Evolutionary conservation across 92 coral and sea anemone species (phyloP), one percentile per base, ranked within the genome.

Genomic region (Zoanthus solanderi): DNA sequence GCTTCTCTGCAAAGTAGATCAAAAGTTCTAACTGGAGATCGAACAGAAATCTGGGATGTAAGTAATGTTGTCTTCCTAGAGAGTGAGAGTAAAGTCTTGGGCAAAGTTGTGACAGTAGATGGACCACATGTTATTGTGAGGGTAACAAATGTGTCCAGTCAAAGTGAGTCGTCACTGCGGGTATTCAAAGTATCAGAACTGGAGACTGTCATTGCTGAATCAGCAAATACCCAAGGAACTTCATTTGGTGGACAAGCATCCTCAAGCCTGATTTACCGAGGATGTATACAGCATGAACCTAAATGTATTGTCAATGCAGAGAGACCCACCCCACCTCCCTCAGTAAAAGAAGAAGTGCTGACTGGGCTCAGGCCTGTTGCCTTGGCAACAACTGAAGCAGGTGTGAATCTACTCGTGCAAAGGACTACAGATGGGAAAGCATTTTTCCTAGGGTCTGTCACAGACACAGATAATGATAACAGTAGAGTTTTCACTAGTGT

Each of bases 61-160:
- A 94, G 90, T 52, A 93, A 91, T 74, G 96, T 95, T 10, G 91
- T 94, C 47, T 95, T 95, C 63, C 92, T 95, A 13, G 98, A 95
- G 79, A 94, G 96, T 68, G 98, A 95, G 67, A 94, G 92, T 86
- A 92, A 94, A 84, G 91, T 94, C 1, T 89, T 95, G 8, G 98
- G 98, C 0, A 92, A 92, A 6, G 98, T 95, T 28, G 96, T 95
- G 0, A 96, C 96, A 0, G 90, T 94, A 13, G 98, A 95, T 91
- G 98, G 98, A 7, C 97, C 98, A 16, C 98, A 95, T 73, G 98
- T 95, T 17, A 95, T 95, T 58, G 98, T 95, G 23, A 94, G 90
- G 60, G 90, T 93, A 6, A 85, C 92, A 63, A 90, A 75, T 76
- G 88, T 75, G 0, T 37, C 87, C 42, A 71, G 92, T 23, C 82